Conservation (phyloP, 2,797 vertebrate species). For the Lepus townsendii region DNA sequence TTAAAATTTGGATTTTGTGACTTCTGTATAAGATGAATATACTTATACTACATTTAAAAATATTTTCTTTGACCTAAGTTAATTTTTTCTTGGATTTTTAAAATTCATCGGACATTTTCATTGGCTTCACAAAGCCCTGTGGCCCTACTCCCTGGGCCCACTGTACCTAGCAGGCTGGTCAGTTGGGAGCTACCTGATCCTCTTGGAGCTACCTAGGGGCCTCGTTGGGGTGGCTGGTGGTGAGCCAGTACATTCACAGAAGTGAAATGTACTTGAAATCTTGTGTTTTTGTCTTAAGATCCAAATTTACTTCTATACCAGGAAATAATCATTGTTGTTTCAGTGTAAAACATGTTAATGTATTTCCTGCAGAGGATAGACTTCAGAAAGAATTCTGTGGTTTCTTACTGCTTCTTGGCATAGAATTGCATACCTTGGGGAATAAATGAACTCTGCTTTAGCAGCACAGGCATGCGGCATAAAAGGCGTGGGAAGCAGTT, state of each 20-base stretch:
- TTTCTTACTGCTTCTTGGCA: not conserved
- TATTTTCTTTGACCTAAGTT: constrained; percentile 21
- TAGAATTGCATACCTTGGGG: rapidly evolving
- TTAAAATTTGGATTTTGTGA: constrained; percentile 28
- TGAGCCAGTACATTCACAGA: not conserved
- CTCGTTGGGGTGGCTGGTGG: not conserved
- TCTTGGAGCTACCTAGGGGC: not conserved
- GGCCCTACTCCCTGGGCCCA: not conserved
- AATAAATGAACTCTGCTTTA: not conserved
- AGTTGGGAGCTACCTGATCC: not conserved
- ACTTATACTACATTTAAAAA: constrained; percentile 6
- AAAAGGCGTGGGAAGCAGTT: not conserved
- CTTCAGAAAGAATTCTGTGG: not conserved
- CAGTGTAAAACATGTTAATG: constrained; percentile 33
- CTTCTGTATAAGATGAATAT: not conserved
- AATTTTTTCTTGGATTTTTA: constrained; percentile 34
- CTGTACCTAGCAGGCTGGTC: not conserved
- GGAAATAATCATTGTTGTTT: not conserved
- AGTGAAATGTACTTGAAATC: not conserved
- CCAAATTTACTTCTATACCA: not conserved
- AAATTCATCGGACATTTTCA: not conserved
- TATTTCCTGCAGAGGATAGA: not conserved
- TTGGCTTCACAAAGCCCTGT: not conserved
- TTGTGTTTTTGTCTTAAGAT: constrained; percentile 4
- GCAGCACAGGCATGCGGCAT: not conserved